Percentiles rank a stretch among this genome's conserved stretches.
These are phyloP conservation scores for Chrysopilus asiliformis DNA, from an alignment of 2,888 invertebrate genomes.

Conservation along the genomic window DNA sequence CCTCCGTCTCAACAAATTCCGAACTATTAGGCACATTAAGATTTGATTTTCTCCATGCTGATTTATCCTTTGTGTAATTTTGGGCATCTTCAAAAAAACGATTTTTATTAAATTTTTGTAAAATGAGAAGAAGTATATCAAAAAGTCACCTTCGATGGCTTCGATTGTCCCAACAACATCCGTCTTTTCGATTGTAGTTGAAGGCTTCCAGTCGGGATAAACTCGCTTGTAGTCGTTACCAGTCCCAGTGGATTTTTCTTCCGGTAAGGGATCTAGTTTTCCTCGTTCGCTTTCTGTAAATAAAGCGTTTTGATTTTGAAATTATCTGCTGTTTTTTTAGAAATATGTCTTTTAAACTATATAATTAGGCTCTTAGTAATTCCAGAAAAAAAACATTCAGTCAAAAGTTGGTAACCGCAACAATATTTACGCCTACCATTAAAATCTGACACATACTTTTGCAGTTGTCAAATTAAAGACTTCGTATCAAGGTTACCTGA, in stretches of 20 bases:
- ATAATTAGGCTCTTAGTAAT: not conserved
- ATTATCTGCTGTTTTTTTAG: no score
- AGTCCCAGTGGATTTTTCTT: constrained; percentile 42
- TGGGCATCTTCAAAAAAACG: constrained; percentile 22
- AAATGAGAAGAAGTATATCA: not conserved
- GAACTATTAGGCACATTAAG: constrained; percentile 47
- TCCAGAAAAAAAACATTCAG: not conserved
- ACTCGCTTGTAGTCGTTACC: constrained; percentile 44
- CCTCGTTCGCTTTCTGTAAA: constrained; percentile 62
- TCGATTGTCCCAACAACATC: constrained; percentile 77
- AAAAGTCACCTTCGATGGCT: constrained; percentile 64
- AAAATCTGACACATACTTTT: no score
- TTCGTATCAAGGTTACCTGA: constrained; percentile 44
- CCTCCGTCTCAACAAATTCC: constrained; percentile 45
- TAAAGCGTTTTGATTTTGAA: no score
- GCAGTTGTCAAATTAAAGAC: no score
- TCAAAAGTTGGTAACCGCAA: no score
- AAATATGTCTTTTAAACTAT: no score
- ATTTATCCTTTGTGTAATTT: constrained; percentile 43
- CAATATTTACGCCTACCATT: no score
- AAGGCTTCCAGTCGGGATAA: constrained; percentile 69
- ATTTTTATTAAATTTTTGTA: constrained; percentile 13
- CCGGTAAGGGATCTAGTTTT: constrained; percentile 59
- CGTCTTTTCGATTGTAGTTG: constrained; percentile 60
- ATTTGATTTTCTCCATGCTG: constrained; percentile 61